Evolutionary conservation across 2,113 vertebrate genomes (phyloP).

Genomic region (Neolamprologus modestus): DNA sequence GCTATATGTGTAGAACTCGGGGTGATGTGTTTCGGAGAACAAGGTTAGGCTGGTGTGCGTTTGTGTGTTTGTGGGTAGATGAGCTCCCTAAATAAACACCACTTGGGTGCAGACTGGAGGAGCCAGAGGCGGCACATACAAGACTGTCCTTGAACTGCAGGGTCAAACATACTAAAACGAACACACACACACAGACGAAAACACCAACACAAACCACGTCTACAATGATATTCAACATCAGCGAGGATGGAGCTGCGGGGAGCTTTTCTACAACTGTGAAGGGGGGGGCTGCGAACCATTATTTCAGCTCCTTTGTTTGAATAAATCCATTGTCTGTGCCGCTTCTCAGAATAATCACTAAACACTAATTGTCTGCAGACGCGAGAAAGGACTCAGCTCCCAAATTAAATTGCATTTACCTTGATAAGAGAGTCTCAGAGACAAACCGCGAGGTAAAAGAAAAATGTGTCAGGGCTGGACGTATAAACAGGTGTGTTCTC

Average conservation of each 20-base stretch:
- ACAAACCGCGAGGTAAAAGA: not conserved
- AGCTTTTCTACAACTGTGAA: not conserved
- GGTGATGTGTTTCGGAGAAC: conserved; percentile 26
- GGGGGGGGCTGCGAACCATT: not conserved
- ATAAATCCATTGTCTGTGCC: not conserved
- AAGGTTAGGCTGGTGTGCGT: conserved; percentile 25
- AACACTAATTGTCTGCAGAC: conserved; percentile 9
- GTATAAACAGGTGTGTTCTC: conserved; percentile 44
- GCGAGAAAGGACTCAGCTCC: not conserved
- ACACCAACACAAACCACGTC: not conserved
- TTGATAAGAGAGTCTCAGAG: conserved; percentile 22
- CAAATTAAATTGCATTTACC: conserved; percentile 37
- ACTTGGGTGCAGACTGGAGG: conserved; percentile 65
- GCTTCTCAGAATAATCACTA: conserved; percentile 30
- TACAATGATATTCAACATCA: not conserved
- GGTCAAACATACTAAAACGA: conserved; percentile 22
- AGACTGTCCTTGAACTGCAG: conserved; percentile 69
- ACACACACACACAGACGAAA: not conserved
- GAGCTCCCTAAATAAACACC: conserved; percentile 73
- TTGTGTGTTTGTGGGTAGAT: conserved; percentile 30
- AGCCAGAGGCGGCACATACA: conserved; percentile 65
- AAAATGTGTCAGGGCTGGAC: not conserved
- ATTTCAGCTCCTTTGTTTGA: conserved; percentile 33
- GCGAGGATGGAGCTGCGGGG: not conserved
- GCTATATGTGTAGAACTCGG: not conserved